Percentiles rank a stretch among this genome's conserved stretches.
phyloP scores from a whole-genome alignment of 92 coral and sea anemone species.

The Pocillopora grandis region DNA sequence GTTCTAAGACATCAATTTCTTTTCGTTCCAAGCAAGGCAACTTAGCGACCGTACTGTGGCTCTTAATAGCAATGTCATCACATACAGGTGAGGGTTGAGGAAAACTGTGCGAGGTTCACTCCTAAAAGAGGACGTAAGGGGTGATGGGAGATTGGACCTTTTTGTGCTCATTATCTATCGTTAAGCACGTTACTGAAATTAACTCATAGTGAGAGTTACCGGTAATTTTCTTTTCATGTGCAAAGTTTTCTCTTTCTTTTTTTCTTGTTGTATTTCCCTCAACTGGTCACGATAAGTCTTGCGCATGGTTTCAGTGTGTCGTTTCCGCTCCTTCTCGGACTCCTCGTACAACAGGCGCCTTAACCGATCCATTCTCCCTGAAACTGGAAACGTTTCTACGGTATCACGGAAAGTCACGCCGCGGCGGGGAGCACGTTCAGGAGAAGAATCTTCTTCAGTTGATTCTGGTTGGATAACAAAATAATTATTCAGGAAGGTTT shows the following conservation, averaged over 20 bases:
- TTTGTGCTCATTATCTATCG: too few species aligned
- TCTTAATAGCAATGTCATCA: too few species aligned
- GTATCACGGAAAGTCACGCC: slow-evolving; percentile 90
- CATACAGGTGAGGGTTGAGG: too few species aligned
- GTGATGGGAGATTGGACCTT: too few species aligned
- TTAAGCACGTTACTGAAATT: neutral
- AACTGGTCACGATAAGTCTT: slow-evolving; percentile 68
- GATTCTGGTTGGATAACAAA: slow-evolving; percentile 2
- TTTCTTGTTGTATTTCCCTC: slow-evolving; percentile 65
- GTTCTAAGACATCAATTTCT: too few species aligned
- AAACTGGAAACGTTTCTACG: slow-evolving; percentile 84
- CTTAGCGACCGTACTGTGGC: too few species aligned
- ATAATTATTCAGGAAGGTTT: neutral
- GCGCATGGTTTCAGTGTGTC: slow-evolving; percentile 66
- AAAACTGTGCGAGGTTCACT: too few species aligned
- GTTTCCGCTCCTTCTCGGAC: slow-evolving; percentile 76
- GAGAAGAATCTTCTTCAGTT: slow-evolving; percentile 26
- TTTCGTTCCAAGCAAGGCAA: too few species aligned
- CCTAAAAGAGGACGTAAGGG: too few species aligned
- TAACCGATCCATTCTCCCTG: slow-evolving; percentile 88
- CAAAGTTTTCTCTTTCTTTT: slow-evolving; percentile 36
- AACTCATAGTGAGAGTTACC: slow-evolving; percentile 21
- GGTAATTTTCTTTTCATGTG: slow-evolving; percentile 57
- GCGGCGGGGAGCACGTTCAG: slow-evolving; percentile 57
- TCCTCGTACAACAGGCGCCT: slow-evolving; percentile 80